Evolutionary conservation across 2,113 vertebrate species (phyloP), one percentile per base, ranked within the genome.

Genomic region (Theristicus caerulescens): DNA sequence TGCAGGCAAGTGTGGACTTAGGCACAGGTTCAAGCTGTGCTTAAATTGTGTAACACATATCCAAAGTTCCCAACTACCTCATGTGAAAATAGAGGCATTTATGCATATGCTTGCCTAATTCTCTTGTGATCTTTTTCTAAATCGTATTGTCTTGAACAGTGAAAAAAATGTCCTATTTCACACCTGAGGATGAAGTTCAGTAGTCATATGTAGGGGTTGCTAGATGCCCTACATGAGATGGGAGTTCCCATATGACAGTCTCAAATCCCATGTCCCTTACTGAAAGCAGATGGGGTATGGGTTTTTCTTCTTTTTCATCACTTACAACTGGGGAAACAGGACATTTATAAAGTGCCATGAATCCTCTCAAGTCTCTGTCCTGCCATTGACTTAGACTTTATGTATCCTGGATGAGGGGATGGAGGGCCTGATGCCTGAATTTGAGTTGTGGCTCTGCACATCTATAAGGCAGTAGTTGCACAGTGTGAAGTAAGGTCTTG

Each of bases 161-260:
- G 38, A 62, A 79, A 92, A 88, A 54, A 38, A 44, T 19, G 24
- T 57, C 29, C 24, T 71, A 3, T 71, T 91, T 58, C 42, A 29
- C 10, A 81, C 54, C 57, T 46, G 55, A 49, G 59, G 16, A 19
- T 86, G 62, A 72, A 5, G 3, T 83, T 93, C 55, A 16, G 25
- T 52, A 51, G 7, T 20, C 0, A 0, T 34, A 36, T 27, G 5
- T 21, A 44, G 29, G 6, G 5, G 8, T 25, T 84, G 31, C 34
- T 40, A 40, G 14, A 32, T 51, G 59, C 40, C 55, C 9, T 62
- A 3, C 34, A 24, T 32, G 31, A 64, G 10, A 38, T 61, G 10
- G 20, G 42, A 46, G 7, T 46, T 87, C 51, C 44, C 17, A 3
- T 52, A 52, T 21, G 54, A 31, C 10, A 69, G 29, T 73, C 58